A percentile compares a stretch with the other conserved stretches of the same genome.
These are phyloP conservation scores for Schizaphis graminum DNA, from an alignment of 2,888 invertebrate species.

Conservation along the genomic window DNA sequence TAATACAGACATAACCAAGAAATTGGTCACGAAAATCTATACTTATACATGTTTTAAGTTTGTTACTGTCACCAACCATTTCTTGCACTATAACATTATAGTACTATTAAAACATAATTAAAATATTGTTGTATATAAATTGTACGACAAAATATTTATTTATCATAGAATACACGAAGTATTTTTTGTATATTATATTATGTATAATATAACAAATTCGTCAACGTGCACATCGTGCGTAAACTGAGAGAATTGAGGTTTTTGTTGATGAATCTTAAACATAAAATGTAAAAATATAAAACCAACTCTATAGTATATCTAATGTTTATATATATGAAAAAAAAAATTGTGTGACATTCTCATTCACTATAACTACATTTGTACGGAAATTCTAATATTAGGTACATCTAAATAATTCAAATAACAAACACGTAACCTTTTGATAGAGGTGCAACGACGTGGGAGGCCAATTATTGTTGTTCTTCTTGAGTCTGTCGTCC, in stretches of 20 bases:
- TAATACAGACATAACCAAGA: too few relatives aligned
- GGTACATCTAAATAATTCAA: not conserved
- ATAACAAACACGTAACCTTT: slow-evolving; percentile 43
- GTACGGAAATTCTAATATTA: not conserved
- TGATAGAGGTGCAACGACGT: slow-evolving; percentile 60
- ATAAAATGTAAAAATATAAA: not conserved
- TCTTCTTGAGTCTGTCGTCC: slow-evolving; percentile 42
- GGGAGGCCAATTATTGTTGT: slow-evolving; percentile 18
- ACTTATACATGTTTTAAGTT: too few relatives aligned
- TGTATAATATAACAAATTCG: not conserved
- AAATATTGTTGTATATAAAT: not conserved
- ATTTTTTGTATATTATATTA: not conserved
- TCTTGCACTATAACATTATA: too few relatives aligned
- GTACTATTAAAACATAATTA: not conserved
- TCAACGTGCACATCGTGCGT: not conserved
- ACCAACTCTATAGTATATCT: not conserved
- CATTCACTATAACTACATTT: not conserved
- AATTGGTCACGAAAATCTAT: too few relatives aligned
- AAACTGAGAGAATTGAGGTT: not conserved
- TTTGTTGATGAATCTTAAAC: not conserved
- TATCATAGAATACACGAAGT: not conserved
- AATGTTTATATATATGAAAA: not conserved
- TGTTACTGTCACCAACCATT: too few relatives aligned
- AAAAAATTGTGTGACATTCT: not conserved
- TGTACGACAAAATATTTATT: not conserved